A percentile compares a stretch with the other conserved stretches of the same genome.
phyloP scores from a whole-genome alignment of 1,140 invertebrate genomes.

The Maconellicoccus hirsutus region DNA sequence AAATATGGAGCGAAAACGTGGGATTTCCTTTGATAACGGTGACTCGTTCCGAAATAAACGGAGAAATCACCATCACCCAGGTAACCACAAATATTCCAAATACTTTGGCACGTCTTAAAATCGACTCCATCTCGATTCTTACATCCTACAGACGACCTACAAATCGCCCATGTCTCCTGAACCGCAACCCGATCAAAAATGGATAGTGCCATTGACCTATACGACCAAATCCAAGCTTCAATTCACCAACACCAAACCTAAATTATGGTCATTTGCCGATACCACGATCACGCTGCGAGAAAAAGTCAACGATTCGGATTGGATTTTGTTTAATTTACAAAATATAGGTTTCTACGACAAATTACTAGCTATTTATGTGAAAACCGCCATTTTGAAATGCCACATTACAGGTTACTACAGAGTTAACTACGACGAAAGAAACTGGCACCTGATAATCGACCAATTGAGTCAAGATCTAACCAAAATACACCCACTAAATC shows the following conservation, averaged over 20 bases:
- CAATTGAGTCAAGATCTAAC: conserved; percentile 37
- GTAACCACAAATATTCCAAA: conserved; percentile 8
- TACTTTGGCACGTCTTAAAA: no score
- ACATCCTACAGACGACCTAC: conserved; percentile 31
- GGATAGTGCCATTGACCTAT: conserved; percentile 76
- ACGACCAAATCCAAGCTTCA: conserved; percentile 47
- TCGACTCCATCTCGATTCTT: no score
- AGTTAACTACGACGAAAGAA: conserved; percentile 49
- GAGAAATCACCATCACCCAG: conserved; percentile 4
- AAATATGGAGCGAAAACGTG: conserved; percentile 53
- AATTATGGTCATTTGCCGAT: conserved; percentile 52
- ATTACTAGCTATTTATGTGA: no score
- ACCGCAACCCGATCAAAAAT: conserved; percentile 38
- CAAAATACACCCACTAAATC: conserved; percentile 41
- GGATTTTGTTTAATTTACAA: conserved; percentile 67
- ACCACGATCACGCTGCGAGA: conserved; percentile 33
- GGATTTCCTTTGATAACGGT: conserved; percentile 60
- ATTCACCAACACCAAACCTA: conserved; percentile 53
- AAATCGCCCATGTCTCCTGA: conserved; percentile 29
- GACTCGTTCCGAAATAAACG: conserved; percentile 43
- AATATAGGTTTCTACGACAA: no score
- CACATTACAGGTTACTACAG: conserved; percentile 43
- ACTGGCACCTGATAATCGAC: conserved; percentile 44
- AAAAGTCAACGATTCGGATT: conserved; percentile 42
- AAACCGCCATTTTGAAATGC: conserved; percentile 32